Evolutionary conservation across 1,140 invertebrate genomes (phyloP).

Genomic region (Bemisia tabaci): DNA sequence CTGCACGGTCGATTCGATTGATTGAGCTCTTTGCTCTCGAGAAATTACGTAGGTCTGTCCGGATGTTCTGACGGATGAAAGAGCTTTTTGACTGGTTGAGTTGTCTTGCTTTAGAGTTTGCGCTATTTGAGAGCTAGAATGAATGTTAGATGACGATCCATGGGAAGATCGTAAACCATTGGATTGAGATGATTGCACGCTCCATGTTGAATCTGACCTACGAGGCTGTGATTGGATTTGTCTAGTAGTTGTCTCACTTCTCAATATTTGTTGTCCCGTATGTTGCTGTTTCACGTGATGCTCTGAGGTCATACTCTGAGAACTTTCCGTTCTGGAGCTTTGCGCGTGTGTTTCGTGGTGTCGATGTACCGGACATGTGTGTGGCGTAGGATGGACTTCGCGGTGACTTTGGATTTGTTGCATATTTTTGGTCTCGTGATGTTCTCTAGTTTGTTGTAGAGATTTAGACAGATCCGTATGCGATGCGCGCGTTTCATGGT

Average conservation of each 20-base stretch:
- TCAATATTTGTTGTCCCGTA: background rate
- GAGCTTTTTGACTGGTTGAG: background rate
- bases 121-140: conserved; percentile 7
- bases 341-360: background rate
- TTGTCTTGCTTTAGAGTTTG: conserved; percentile 5
- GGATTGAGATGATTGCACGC: no score
- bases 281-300: background rate
- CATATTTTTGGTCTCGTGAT: background rate
- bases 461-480: no score
- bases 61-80: background rate
- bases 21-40: background rate
- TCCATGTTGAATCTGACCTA: no score
- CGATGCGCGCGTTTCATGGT: background rate
- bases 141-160: no score
- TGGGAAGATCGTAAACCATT: no score
- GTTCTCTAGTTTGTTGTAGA: no score
- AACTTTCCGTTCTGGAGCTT: no score
- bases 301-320: background rate
- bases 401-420: background rate
- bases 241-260: background rate
- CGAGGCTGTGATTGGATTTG: no score
- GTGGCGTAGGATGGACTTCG: background rate
- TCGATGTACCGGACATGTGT: background rate
- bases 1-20: background rate
- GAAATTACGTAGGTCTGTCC: no score